Conservation (phyloP, 2,797 vertebrate species). For the Enteromius afrohamiltoni region DNA sequence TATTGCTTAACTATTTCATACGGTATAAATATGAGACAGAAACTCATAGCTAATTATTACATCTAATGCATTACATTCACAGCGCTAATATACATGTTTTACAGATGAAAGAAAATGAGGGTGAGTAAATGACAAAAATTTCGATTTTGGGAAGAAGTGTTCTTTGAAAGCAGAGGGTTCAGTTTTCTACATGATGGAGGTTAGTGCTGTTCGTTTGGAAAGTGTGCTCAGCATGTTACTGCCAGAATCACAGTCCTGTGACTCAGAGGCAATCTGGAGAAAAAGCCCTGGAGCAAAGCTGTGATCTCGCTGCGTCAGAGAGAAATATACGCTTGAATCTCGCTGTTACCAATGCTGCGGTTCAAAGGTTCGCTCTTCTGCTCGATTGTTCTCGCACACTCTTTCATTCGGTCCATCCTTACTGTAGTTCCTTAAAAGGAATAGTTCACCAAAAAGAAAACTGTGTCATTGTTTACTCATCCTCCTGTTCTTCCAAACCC, state of each 20-base stretch:
- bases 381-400: neutral
- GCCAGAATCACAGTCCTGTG: constrained; percentile 69
- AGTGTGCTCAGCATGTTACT: constrained; percentile 62
- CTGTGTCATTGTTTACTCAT: constrained; percentile 24
- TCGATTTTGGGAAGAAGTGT: neutral
- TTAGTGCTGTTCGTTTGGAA: constrained; percentile 53
- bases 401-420: neutral
- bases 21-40: no score
- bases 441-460: neutral
- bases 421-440: neutral
- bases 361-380: constrained; percentile 10
- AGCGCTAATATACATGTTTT: neutral
- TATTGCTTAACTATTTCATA: no score
- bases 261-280: constrained; percentile 81
- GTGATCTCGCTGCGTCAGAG: constrained; percentile 71
- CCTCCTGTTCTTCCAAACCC: constrained; percentile 10
- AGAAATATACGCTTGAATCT: constrained; percentile 35
- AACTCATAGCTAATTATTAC: no score
- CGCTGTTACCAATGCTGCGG: neutral
- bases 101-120: neutral
- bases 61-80: neutral
- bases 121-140: neutral
- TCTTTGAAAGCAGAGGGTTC: constrained; percentile 22
- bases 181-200: constrained; percentile 22
- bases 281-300: constrained; percentile 75